phyloP scores from a whole-genome alignment of 2,113 vertebrate genomes.

The Poeciliopsis prolifica region DNA sequence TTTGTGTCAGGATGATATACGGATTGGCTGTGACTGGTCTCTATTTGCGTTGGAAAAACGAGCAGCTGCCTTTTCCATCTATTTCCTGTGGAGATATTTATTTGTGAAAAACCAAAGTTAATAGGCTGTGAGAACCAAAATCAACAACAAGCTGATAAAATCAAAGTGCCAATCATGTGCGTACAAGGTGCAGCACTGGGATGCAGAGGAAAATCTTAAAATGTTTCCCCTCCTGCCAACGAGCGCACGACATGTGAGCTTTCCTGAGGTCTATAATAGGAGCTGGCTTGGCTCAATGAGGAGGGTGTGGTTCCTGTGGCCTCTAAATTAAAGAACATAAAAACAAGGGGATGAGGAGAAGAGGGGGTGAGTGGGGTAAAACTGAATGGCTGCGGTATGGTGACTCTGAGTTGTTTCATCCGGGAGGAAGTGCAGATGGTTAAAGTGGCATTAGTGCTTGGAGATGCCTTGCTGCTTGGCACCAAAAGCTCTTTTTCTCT shows the following conservation, averaged over 20 bases:
- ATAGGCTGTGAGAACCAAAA: conserved; percentile 68
- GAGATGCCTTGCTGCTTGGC: conserved; percentile 12
- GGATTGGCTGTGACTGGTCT: conserved; percentile 49
- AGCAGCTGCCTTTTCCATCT: conserved; percentile 51
- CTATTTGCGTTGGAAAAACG: conserved; percentile 55
- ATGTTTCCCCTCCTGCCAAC: conserved; percentile 58
- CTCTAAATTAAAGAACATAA: conserved; percentile 79
- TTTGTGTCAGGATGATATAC: conserved; percentile 47
- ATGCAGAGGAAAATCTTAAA: conserved; percentile 56
- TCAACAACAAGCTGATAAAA: conserved; percentile 69
- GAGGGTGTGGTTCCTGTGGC: conserved; percentile 69
- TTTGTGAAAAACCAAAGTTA: conserved; percentile 52
- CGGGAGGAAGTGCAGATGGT: conserved; percentile 58
- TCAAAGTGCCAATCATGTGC: conserved; percentile 41
- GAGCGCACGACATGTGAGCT: conserved; percentile 64
- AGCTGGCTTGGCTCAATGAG: conserved; percentile 66
- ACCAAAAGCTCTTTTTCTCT: not conserved
- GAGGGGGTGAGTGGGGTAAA: conserved; percentile 54
- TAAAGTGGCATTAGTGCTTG: conserved; percentile 30
- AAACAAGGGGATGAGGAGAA: conserved; percentile 63
- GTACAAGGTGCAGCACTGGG: conserved; percentile 26
- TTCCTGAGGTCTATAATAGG: conserved; percentile 76
- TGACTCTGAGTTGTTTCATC: conserved; percentile 49
- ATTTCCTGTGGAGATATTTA: conserved; percentile 47
- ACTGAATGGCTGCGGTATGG: conserved; percentile 54